Percentiles rank a stretch among this genome's conserved stretches.
These are phyloP conservation scores for Danio jaintianensis DNA, from an alignment of 2,797 vertebrate species.

Conservation along the genomic window DNA sequence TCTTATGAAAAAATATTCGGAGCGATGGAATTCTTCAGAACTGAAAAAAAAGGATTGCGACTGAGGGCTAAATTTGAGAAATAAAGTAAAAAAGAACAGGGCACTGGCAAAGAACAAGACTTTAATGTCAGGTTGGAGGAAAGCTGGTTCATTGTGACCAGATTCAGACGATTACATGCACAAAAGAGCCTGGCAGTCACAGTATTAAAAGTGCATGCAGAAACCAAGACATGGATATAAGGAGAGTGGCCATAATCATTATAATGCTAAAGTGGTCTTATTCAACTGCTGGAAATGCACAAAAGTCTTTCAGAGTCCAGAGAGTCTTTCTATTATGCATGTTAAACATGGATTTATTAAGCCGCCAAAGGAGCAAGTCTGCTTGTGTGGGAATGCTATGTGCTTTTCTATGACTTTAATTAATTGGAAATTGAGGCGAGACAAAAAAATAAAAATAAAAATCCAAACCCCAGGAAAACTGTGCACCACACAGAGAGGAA, in stretches of 20 bases:
- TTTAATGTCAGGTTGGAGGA: constrained; percentile 29
- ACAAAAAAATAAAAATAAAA: not conserved
- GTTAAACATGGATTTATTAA: constrained; percentile 15
- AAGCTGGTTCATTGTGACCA: constrained; percentile 34
- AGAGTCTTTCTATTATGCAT: not conserved
- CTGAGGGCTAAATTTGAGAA: constrained; percentile 23
- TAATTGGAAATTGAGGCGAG: not conserved
- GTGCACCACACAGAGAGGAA: too few relatives aligned
- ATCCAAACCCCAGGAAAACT: not conserved
- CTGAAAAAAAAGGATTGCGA: not conserved
- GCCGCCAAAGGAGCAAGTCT: not conserved
- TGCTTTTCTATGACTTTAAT: not conserved
- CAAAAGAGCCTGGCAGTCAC: constrained; percentile 30
- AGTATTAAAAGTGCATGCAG: constrained; percentile 15
- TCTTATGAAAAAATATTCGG: constrained; percentile 27
- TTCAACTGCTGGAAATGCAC: not conserved
- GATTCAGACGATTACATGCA: constrained; percentile 46
- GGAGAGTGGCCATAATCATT: not conserved
- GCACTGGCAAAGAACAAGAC: not conserved
- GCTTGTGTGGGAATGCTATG: constrained; percentile 9
- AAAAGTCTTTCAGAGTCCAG: not conserved
- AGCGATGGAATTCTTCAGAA: not conserved
- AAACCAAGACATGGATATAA: constrained; percentile 31
- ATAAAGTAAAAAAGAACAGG: not conserved
- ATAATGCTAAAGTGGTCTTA: constrained; percentile 19